These are phyloP conservation scores for Python bivittatus DNA, from an alignment of 2,113 vertebrate species.

Conservation along the genomic window DNA sequence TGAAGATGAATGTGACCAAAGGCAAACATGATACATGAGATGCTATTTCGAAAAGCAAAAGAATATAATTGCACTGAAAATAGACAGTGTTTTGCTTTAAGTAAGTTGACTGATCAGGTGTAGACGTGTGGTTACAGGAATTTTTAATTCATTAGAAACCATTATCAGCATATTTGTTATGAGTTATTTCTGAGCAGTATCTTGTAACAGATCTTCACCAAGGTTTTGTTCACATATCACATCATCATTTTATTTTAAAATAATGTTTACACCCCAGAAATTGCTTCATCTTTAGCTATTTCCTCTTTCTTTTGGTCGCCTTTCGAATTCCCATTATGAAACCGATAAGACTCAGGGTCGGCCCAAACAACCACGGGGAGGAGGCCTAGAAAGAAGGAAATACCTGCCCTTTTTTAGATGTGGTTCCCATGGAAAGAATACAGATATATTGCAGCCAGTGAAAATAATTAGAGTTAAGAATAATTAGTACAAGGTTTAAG, in stretches of 20 bases:
- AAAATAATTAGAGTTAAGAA: conserved; percentile 61
- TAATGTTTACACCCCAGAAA: conserved; percentile 70
- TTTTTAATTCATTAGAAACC: conserved; percentile 42
- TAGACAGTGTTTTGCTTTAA: not conserved
- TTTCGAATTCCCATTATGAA: conserved; percentile 70
- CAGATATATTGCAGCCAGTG: conserved; percentile 49
- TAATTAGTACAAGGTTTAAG: conserved; percentile 36
- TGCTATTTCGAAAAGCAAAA: not conserved
- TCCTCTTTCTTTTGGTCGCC: conserved; percentile 63
- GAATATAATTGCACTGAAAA: not conserved
- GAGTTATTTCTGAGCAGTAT: conserved; percentile 32
- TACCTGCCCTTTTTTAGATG: conserved; percentile 66
- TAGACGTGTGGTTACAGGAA: not conserved
- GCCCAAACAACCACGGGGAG: conserved; percentile 63
- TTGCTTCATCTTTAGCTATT: conserved; percentile 66
- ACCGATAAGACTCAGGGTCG: conserved; percentile 47
- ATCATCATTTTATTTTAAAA: conserved; percentile 51
- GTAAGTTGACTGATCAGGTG: not conserved
- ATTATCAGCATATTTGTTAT: conserved; percentile 34
- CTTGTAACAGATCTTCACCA: conserved; percentile 38
- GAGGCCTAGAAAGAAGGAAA: conserved; percentile 63
- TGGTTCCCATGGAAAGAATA: conserved; percentile 60
- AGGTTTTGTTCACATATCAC: conserved; percentile 40
- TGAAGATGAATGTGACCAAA: not conserved
- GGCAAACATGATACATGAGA: not conserved